Base-by-base conservation (phyloP, 2,797 vertebrate species). In the Australoheros facetus region DNA sequence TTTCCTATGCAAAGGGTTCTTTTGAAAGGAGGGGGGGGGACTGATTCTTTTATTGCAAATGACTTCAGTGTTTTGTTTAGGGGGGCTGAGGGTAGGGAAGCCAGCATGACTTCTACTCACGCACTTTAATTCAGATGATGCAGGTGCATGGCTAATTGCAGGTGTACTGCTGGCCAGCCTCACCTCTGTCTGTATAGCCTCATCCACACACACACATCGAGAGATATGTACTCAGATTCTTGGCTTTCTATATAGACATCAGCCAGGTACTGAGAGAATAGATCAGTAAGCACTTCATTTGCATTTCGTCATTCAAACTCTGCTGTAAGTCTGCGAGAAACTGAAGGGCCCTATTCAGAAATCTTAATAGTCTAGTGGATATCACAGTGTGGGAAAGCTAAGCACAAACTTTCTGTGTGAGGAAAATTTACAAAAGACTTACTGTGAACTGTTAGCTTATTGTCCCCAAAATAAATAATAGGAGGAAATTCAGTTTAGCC, bases 101-200 rank as follows among this genome's bases (percentile, higher is more conserved):
- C 88, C 95, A 95, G 88, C 85, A 88, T 93, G 94, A 96, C 96
- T 95, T 96, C 96, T 94, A 90, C 96, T 87, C 82, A 70, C 32
- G 73, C 89, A 84, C 87, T 87, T 89, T 96, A 97, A 96, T 96
- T 96, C 95, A 96, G 94, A 93, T 86, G 66, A 93, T 94, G 97
- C 97, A 98, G 97, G 97, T 98, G 97, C 96, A 95, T 94, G 94
- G 94, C 94, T 97, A 97, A 98, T 97, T 97, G 96, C 97, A 97
- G 97, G 97, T 98, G 96, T 97, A 95, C 96, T 94, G 93, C 91
- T 88, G 96, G 94, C 96, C 93, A 91, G 87, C 89, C 82, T 93
- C 77, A 79, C 86, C 79, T 93, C 62, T 51, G 42, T 69, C 92
- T 93, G 94, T 92, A 92, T 79, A 90, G 78, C 79, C 62, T 74